These are phyloP conservation scores for Galemys pyrenaicus DNA, from an alignment of 2,113 vertebrate species.

Conservation along the genomic window DNA sequence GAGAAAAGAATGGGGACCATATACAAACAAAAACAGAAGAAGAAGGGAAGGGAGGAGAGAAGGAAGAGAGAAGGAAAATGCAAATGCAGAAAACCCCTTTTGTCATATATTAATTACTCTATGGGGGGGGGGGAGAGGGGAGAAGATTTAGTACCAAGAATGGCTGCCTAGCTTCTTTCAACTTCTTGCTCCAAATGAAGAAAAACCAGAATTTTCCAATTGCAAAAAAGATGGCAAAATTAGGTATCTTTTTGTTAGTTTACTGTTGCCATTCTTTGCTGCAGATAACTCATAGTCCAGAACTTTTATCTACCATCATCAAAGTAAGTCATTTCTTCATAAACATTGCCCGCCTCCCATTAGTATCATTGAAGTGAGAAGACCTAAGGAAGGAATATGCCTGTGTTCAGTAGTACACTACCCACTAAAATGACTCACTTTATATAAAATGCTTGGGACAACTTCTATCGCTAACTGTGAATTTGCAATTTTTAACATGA, in stretches of 20 bases:
- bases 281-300: background rate
- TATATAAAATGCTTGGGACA: background rate
- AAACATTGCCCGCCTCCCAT: background rate
- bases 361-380: background rate
- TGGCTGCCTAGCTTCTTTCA: background rate
- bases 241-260: background rate
- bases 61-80: background rate
- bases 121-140: background rate
- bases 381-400: background rate
- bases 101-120: background rate
- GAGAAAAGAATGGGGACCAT: background rate
- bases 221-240: background rate
- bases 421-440: background rate
- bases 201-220: background rate
- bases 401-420: background rate
- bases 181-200: background rate
- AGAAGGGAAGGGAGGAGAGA: background rate
- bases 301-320: background rate
- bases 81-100: background rate
- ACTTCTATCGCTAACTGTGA: background rate
- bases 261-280: background rate
- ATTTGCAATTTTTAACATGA: background rate
- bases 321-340: background rate
- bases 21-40: background rate
- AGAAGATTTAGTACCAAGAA: background rate